Base-by-base conservation (phyloP, 1,140 invertebrate species). In the Drosophila aff. region DNA sequence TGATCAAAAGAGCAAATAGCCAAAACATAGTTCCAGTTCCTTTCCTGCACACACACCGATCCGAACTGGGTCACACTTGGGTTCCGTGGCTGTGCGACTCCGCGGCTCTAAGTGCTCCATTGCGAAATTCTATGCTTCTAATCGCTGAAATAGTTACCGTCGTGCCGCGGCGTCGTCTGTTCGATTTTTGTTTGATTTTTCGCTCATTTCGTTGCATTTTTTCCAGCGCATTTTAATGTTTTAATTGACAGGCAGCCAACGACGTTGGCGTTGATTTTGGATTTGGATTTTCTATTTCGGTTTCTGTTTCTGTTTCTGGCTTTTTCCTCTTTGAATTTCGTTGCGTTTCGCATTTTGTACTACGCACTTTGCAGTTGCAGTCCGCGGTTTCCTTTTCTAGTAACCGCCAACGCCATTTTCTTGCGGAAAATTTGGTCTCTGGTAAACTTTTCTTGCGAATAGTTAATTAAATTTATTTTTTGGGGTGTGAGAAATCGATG, bases 61-160 rank as follows among this genome's bases (percentile, higher is more conserved):
- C 59, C 75, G 73, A 90, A 90, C 81, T 90, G 72, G 85, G 85
- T 90, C 85, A 91, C 76, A 90, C 85, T 81, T 63, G 59, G 68
- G 38, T 13, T 44, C 31, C 26, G 28, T 11, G 49, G 47, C 79
- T 74, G 33, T 40, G 21, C 53, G 28, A 18, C 67, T 71, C 28
- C 26, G 53, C 33, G 53, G 50, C 85, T 78, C 79, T 90, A 90
- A 90, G 85, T 90, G 85, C 85, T 84, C 75, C 62, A 90, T 90
- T 85, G 77, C 85, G 85, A 90, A 90, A 90, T 90, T 90, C 85
- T 90, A 82, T 84, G 84, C 84, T 90, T 90, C 85, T 90, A 90
- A 90, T 90, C 85, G 69, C 60, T 57, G 66, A 40, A 71, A 64
- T 67, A 76, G 76, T 76, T 67, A 73, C 53, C 28, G 41, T 60